phyloP scores from a whole-genome alignment of 2,888 invertebrate species.

The Crocallis elinguaria region DNA sequence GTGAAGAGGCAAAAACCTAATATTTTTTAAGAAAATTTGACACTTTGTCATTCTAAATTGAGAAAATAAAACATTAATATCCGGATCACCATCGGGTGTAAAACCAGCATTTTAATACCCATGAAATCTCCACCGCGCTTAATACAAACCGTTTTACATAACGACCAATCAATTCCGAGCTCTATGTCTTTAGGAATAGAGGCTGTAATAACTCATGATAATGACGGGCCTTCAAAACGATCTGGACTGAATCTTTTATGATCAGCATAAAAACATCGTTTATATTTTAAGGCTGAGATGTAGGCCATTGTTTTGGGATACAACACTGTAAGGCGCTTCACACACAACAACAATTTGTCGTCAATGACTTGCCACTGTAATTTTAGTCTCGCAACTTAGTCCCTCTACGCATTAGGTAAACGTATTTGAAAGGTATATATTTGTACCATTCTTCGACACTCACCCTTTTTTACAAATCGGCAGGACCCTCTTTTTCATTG shows the following conservation, averaged over 20 bases:
- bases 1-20: too few relatives aligned
- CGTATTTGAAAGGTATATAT: too few relatives aligned
- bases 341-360: too few relatives aligned
- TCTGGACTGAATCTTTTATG: constrained; percentile 60
- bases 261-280: constrained; percentile 63
- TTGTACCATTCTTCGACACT: too few relatives aligned
- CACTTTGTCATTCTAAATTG: constrained; percentile 18
- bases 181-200: constrained; percentile 46
- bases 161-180: constrained; percentile 46
- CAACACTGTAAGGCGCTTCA: constrained; percentile 32
- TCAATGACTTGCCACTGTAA: too few relatives aligned
- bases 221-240: constrained; percentile 55
- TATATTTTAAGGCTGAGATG: constrained; percentile 33
- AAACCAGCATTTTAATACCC: constrained; percentile 44
- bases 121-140: constrained; percentile 43
- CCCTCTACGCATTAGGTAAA: too few relatives aligned
- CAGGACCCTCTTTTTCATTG: too few relatives aligned
- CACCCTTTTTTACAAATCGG: too few relatives aligned
- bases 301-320: constrained; percentile 35
- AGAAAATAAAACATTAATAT: constrained; percentile 22
- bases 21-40: background rate
- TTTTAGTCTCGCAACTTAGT: too few relatives aligned
- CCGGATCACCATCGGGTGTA: constrained; percentile 39
- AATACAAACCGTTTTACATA: constrained; percentile 45
- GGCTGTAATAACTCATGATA: constrained; percentile 49